A percentile compares a stretch with the other conserved stretches of the same genome.
Evolutionary conservation across 2,113 vertebrate genomes (phyloP).

Genomic region (Lamprotornis superbus): DNA sequence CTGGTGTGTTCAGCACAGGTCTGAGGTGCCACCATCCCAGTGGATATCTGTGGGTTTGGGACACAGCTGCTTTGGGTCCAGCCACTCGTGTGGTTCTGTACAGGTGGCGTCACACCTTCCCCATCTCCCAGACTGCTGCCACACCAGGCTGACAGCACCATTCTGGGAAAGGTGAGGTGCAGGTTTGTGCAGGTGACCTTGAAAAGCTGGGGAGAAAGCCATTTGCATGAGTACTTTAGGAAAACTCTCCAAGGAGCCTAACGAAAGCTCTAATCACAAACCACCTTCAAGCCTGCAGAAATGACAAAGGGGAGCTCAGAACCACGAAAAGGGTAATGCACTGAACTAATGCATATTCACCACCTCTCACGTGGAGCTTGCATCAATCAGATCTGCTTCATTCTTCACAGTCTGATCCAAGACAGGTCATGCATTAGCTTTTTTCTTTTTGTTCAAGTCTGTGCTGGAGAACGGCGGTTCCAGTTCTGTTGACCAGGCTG

Average conservation of each 20-base stretch:
- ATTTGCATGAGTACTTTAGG: neutral
- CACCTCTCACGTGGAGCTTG: neutral
- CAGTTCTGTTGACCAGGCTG: neutral
- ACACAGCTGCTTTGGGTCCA: neutral
- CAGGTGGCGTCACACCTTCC: rapidly evolving
- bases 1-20: rapidly evolving
- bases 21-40: neutral
- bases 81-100: rapidly evolving
- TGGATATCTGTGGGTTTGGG: neutral
- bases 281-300: neutral
- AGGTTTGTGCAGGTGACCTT: neutral
- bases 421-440: neutral
- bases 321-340: neutral
- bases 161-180: neutral
- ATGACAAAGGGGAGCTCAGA: constrained; percentile 23
- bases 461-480: neutral
- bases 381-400: neutral
- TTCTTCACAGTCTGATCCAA: neutral
- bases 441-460: neutral
- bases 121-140: rapidly evolving
- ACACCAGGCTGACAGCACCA: neutral
- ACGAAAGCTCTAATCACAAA: neutral
- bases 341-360: constrained; percentile 19
- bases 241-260: constrained; percentile 18
- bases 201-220: neutral